Base-by-base conservation (phyloP, 2,113 vertebrate species). In the Calypte anna region DNA sequence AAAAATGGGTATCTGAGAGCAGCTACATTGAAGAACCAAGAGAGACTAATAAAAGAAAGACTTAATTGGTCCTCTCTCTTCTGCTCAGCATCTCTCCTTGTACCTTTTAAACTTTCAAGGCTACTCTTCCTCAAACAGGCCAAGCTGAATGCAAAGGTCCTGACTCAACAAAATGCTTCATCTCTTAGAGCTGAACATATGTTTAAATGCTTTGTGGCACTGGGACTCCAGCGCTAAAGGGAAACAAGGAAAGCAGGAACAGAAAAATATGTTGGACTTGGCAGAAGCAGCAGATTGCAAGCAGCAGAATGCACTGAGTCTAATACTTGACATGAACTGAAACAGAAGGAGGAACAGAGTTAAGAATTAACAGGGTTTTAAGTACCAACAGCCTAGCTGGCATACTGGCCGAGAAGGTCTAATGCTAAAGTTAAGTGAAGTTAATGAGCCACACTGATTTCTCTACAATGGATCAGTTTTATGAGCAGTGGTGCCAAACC, bases 111-210 rank as follows among this genome's bases (percentile, higher is more conserved):
- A 88, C 59, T 73, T 83, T 76, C 93, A 83, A 91, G n/a, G 55
- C 43, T 67, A 77, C 55, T 46, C 1, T 0, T 24, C 53, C 20
- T 88, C 79, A 82, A 30, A 69, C 48, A 72, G 40, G 54, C 31
- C 0, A 5, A 86, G 67, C 0, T 58, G 46, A 90, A 86, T 28
- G 30, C 31, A 62, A 86, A 88, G 44, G 43, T 80, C 67, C 54
- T 88, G 85, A 94, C 69, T 93, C 51, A 94, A 70, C 44, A 46
- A 50, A 94, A 82, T 58, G 68, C 78, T 82, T 91, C 40, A 76
- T 64, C 46, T 19, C 31, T 78, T 43, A 15, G 40, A 72, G 44
- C 0, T 30, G 46, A 87, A 61, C 75, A n/a, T 58, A 36, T 18
- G 59, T 64, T 82, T 66, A 94, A 96, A 91, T 33, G 89, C 43